Base-by-base conservation (phyloP, 1,140 invertebrate genomes). In the Drosophila busckii region DNA sequence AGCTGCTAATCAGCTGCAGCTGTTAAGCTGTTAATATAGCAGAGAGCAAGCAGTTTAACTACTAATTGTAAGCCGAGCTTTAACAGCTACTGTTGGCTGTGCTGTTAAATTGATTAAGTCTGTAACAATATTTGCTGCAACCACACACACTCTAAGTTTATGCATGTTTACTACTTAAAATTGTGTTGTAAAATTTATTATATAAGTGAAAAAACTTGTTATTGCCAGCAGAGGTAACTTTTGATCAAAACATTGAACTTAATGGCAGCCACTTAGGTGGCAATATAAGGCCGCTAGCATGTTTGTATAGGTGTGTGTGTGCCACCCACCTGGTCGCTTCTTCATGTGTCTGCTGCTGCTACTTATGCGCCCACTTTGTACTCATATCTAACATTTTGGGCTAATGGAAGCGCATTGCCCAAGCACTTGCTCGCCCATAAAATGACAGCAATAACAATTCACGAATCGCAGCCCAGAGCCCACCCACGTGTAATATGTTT, bases 351-450 rank as follows among this genome's bases (percentile, higher is more conserved):
- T n/a, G n/a, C n/a, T n/a, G n/a, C n/a, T n/a, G n/a, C n/a, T n/a
- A n/a, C n/a, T n/a, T n/a, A n/a, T n/a, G n/a, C n/a, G n/a, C n/a
- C n/a, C 31, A 16, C 32, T 42, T 19, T 52, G 31, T 45, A 35
- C 29, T 28, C 34, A 22, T 40, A 45, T 44, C 37, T 37, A 63
- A 58, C 59, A 61, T 66, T 78, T 78, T 64, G 16, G 61, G 56
- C 67, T 76, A 76, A 76, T 76, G 73, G 67, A 78, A 67, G 29
- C 55, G n/a, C 56, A 32, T 10, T 13, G 9, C 48, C 59, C 63
- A 9, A 31, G 45, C 8, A 15, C 31, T 32, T 32, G 25, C 50
- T 23, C 44, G 48, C 28, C 53, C 67, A 52, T 49, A 55, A 61
- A 61, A 41, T 34, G 49, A 54, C 56, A 31, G 15, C 25, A 54